Percentiles rank a stretch among this genome's conserved stretches.
Evolutionary conservation across 2,113 vertebrate genomes (phyloP).

Genomic region (Chiloscyllium plagiosum): DNA sequence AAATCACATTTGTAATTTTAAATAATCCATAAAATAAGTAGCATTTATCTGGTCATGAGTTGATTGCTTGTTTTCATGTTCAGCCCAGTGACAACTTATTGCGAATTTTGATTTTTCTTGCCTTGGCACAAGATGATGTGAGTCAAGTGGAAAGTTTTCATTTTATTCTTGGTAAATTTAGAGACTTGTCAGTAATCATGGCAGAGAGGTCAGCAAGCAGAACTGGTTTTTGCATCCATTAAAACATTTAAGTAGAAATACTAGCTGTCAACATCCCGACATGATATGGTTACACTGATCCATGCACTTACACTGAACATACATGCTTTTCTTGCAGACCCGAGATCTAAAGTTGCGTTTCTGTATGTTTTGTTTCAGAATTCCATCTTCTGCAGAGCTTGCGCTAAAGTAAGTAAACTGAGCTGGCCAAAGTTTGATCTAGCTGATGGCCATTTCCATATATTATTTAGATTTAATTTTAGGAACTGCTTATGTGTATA

Average conservation of each 20-base stretch:
- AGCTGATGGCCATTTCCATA: neutral
- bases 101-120: neutral
- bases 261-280: neutral
- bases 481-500: neutral
- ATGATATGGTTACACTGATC: neutral
- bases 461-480: neutral
- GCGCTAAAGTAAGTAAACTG: constrained; percentile 57
- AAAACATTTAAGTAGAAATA: neutral
- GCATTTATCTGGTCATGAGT: neutral
- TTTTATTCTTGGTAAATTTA: neutral
- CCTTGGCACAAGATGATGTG: neutral
- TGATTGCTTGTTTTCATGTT: neutral
- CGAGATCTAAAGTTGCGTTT: constrained; percentile 31
- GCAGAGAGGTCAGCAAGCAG: neutral
- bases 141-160: neutral
- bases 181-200: neutral
- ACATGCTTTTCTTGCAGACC: neutral
- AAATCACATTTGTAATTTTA: neutral
- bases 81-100: neutral
- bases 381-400: constrained; percentile 61
- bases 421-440: neutral
- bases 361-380: constrained; percentile 50
- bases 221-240: neutral
- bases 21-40: neutral
- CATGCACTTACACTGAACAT: neutral